Evolutionary conservation across 1,140 invertebrate species (phyloP).

Genomic region (Alviniconcha marisindica): DNA sequence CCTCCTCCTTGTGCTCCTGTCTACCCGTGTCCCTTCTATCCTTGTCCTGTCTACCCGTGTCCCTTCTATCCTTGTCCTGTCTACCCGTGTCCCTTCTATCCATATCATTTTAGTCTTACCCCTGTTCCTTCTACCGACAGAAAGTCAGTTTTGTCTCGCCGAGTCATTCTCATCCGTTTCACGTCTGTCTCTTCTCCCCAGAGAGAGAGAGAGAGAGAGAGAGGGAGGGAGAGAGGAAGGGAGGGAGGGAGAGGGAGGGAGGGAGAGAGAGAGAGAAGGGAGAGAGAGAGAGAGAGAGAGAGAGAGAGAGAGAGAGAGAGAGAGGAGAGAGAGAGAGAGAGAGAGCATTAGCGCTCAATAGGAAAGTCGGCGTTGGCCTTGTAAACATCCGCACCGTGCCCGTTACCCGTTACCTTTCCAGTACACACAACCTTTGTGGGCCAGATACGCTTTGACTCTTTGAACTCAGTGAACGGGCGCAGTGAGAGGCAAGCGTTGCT

Average conservation of each 20-base stretch:
- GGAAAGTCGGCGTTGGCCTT: not conserved
- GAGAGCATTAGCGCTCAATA: not conserved
- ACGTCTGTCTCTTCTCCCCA: too few relatives aligned
- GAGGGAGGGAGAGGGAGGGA: not conserved
- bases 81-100: too few relatives aligned
- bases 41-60: too few relatives aligned
- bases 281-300: not conserved
- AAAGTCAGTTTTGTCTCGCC: conserved; percentile 2
- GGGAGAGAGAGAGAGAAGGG: not conserved
- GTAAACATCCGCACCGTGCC: too few relatives aligned
- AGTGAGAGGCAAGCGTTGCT: too few relatives aligned
- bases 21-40: too few relatives aligned
- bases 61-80: too few relatives aligned
- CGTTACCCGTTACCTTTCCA: too few relatives aligned
- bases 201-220: not conserved
- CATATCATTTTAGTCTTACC: too few relatives aligned
- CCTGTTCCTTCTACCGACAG: too few relatives aligned
- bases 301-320: not conserved
- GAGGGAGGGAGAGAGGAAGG: not conserved
- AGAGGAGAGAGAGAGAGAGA: not conserved
- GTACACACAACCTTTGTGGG: too few relatives aligned
- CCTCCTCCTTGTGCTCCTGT: too few relatives aligned
- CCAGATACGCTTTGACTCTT: not conserved
- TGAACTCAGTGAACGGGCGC: not conserved
- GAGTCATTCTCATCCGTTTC: not conserved